phyloP scores from a whole-genome alignment of 2,113 vertebrate genomes.

The Anoplopoma fimbria region DNA sequence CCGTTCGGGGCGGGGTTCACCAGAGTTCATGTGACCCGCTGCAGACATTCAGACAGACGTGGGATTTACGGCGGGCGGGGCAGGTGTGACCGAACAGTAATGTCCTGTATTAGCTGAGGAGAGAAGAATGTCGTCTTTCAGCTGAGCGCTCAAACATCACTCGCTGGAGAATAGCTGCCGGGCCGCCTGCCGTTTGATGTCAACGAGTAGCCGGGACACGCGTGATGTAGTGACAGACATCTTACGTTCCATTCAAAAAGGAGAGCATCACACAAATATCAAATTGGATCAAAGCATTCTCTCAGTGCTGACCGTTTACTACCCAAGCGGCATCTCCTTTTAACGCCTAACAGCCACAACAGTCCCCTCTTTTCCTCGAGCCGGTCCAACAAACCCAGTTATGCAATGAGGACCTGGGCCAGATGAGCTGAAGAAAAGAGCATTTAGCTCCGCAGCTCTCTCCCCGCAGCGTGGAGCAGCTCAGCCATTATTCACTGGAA shows the following conservation, averaged over 20 bases:
- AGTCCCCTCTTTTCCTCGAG: conserved; percentile 41
- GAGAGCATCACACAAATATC: neutral
- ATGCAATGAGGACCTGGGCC: conserved; percentile 65
- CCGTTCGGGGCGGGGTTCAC: conserved; percentile 40
- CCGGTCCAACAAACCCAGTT: conserved; percentile 59
- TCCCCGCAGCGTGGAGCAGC: conserved; percentile 49
- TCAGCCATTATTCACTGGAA: conserved; percentile 68
- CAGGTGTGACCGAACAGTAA: conserved; percentile 68
- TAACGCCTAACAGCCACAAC: too few relatives aligned
- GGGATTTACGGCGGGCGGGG: conserved; percentile 63
- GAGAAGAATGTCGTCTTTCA: conserved; percentile 73
- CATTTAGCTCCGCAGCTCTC: conserved; percentile 62
- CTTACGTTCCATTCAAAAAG: too few relatives aligned
- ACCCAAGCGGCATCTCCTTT: conserved; percentile 43
- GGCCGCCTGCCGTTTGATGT: conserved; percentile 3
- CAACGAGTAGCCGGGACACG: neutral
- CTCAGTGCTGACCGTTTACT: conserved; percentile 43
- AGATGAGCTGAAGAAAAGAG: conserved; percentile 66
- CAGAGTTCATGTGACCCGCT: conserved; percentile 53
- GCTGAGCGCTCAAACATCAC: conserved; percentile 52
- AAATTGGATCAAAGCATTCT: conserved; percentile 52
- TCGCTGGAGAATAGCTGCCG: neutral
- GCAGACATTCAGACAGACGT: conserved; percentile 61
- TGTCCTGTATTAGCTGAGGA: conserved; percentile 56
- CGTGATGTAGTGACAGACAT: conserved; percentile 19